Base-by-base conservation (phyloP, 2,888 invertebrate species). In the Globia sparganii region DNA sequence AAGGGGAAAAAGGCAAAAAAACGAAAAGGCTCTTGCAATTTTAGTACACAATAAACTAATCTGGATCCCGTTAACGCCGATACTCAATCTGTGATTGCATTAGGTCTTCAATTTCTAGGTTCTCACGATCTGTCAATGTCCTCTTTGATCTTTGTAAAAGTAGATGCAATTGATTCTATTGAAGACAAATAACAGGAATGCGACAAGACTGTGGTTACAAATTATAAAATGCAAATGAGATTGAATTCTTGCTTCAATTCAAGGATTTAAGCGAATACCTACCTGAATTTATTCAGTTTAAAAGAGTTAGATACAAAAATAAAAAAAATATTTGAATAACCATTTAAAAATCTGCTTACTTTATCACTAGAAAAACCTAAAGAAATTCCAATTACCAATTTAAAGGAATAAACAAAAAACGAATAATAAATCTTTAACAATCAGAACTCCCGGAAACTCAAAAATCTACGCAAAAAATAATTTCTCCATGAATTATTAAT, bases 401-500 rank as follows among this genome's bases (percentile, higher is more conserved):
- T 58, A n/a, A 4, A 66, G 72, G 49, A 72, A 69, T 67, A 21
- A 40, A 80, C 72, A 73, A 31, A 40, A 9, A 31, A 66, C 69
- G 40, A 56, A 58, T 9, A 49, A 58, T 25, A 62, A 68, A 28
- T n/a, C 15, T 62, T 40, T 11, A 11, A 70, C 58, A 56, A 64
- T 43, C 34, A 43, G 15, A 75, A 72, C 46, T 74, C 64, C 80
- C 82, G 86, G 84, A 81, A 84, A 87, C 81, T 71, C 11, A 72
- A 80, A 78, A 83, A 71, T 59, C 0, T 8, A 59, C 25, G 70
- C 65, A 83, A 65, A 49, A 83, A 75, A 79, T 67, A 11, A 80
- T 84, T 76, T 75, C 74, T 71, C 43, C n/a, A 61, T 77, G 64
- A 77, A 84, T 76, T 86, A 92, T 90, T 90, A 94, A 93, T 92